Base-by-base conservation (phyloP, 2,888 invertebrate genomes). In the Epinotia brunnichana region DNA sequence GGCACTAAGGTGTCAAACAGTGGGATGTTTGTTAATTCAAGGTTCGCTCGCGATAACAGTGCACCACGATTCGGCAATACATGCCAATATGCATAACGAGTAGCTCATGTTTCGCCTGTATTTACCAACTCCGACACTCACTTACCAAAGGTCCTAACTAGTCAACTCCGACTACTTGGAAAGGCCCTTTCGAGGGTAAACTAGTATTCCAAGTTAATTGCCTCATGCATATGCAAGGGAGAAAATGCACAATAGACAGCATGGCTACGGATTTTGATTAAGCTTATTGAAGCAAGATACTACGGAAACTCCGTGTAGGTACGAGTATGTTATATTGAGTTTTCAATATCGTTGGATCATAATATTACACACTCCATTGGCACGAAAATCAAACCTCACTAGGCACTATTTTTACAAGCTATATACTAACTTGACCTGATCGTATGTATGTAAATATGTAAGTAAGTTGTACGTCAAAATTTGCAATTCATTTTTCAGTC, bases 161-260 rank as follows among this genome's bases (percentile, higher is more conserved):
- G 0, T 10, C 10, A 35, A 53, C 1, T 13, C 35, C 2, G 0
- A 4, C 19, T 53, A 35, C 15, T 7, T 7, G 11, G 13, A n/a
- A 48, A 19, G 19, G 17, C 29, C 21, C 1, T 53, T 17, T 35
- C n/a, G 29, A 5, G 0, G 13, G 0, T 35, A 19, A 21, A 35
- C 11, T 35, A 15, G 17, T 9, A 9, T 19, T 13, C 2, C 39
- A 39, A 39, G 64, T 64, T 39, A 64, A 59, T 57, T 70, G 57
- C 51, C 62, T 70, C 39, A 64, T 70, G 39, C 70, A 70, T 70
- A 64, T 64, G 63, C 64, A 70, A 21, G 17, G 41, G 29, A 64
- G 48, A 39, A 64, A 70, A 64, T 70, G 70, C 64, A 59, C 70
- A 48, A 59, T 70, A 51, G 56, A 19, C 21, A 48, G 57, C 15